Percentiles rank a stretch among this genome's conserved stretches.
These are phyloP conservation scores for Odocoileus virginianus DNA, from an alignment of 2,113 vertebrate species.

Conservation along the genomic window DNA sequence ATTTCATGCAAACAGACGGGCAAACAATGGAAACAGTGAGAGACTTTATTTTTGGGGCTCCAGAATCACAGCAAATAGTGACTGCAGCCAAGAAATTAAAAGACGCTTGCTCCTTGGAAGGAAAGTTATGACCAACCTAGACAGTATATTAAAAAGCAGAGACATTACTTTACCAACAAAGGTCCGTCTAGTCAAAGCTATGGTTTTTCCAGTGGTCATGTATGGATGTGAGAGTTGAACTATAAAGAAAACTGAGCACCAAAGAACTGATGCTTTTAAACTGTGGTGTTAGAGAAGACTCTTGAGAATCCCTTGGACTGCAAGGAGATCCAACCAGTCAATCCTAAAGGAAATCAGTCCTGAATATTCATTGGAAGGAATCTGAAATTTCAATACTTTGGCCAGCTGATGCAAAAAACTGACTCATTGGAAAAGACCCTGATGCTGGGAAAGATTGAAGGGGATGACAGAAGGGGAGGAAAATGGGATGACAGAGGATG, in stretches of 20 bases:
- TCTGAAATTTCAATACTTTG: background rate
- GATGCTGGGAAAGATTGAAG: background rate
- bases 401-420: background rate
- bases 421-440: background rate
- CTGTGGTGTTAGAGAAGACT: background rate
- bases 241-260: background rate
- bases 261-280: background rate
- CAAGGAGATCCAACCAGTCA: background rate
- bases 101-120: background rate
- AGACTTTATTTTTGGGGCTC: background rate
- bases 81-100: background rate
- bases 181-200: background rate
- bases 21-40: background rate
- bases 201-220: background rate
- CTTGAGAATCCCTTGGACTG: background rate
- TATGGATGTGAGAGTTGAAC: background rate
- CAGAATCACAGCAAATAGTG: background rate
- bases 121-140: background rate
- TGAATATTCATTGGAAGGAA: background rate
- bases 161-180: background rate
- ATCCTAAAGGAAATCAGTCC: background rate
- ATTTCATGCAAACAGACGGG: background rate
- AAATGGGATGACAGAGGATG: background rate
- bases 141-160: background rate
- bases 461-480: background rate